These are phyloP conservation scores for Chironomus tepperi DNA, from an alignment of 1,140 invertebrate species.

Conservation along the genomic window DNA sequence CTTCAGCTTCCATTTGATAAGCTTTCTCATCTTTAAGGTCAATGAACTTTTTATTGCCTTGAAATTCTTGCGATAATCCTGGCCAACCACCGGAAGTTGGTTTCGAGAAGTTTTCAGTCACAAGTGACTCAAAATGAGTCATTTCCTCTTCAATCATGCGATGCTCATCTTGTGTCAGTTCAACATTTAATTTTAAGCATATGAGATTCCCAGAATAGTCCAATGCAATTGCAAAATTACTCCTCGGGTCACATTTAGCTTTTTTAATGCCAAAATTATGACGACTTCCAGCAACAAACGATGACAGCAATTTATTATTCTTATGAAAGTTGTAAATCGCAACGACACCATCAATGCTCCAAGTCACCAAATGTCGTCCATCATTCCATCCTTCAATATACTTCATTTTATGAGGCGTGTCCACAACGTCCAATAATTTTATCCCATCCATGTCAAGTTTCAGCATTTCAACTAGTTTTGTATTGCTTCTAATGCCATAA, in stretches of 20 bases:
- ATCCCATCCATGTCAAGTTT: background rate
- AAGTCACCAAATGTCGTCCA: background rate
- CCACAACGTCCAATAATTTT: background rate
- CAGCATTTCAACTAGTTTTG: background rate
- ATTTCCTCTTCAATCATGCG: background rate
- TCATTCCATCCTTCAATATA: slow-evolving; percentile 9
- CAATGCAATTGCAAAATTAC: background rate
- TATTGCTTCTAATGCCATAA: background rate
- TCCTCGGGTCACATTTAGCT: background rate
- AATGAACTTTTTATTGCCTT: background rate
- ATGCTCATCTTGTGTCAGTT: background rate
- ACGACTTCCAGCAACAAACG: background rate
- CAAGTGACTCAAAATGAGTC: background rate
- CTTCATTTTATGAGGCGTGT: background rate
- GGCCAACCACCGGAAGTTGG: background rate
- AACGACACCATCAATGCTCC: background rate
- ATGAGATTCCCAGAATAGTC: background rate
- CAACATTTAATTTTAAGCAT: background rate
- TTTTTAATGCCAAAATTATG: slow-evolving; percentile 8
- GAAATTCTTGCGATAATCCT: background rate
- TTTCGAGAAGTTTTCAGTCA: background rate
- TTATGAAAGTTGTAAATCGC: background rate
- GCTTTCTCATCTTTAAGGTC: background rate
- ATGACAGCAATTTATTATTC: background rate
- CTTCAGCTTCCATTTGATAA: slow-evolving; percentile 11